These are phyloP conservation scores for Tricholauxania praeusta DNA, from an alignment of 2,888 invertebrate species.

Conservation along the genomic window DNA sequence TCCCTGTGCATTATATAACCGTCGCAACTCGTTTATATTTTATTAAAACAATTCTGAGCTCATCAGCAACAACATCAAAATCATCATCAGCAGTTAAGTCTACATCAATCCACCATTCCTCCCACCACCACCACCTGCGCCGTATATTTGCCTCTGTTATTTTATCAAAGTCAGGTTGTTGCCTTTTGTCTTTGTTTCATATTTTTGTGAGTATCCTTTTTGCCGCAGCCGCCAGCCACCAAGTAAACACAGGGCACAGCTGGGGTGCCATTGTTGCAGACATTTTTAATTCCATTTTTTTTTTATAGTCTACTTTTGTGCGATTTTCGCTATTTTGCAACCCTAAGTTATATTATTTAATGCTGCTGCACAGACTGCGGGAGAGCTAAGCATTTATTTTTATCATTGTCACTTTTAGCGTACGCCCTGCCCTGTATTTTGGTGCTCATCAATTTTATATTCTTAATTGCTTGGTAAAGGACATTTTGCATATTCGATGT, in stretches of 20 bases:
- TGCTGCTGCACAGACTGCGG: not conserved
- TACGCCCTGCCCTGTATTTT: not conserved
- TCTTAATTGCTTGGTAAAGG: slow-evolving; percentile 10
- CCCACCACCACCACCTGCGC: not conserved
- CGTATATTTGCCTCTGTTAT: not conserved
- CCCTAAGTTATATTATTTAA: not conserved
- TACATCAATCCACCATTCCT: not conserved
- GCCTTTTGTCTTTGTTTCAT: not conserved
- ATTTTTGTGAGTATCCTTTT: not conserved
- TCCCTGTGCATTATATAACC: not conserved
- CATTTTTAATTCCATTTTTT: not conserved
- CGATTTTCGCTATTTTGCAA: not conserved
- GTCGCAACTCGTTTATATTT: slow-evolving; percentile 24
- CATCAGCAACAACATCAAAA: not conserved
- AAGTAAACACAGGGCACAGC: not conserved
- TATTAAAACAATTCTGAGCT: slow-evolving; percentile 8
- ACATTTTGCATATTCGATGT: slow-evolving; percentile 10
- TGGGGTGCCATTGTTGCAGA: not conserved
- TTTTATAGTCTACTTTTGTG: not conserved
- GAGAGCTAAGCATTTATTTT: not conserved
- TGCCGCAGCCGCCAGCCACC: not conserved
- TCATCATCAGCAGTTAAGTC: not conserved
- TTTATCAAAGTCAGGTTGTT: not conserved
- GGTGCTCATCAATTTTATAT: not conserved
- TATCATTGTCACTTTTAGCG: not conserved